phyloP scores from a whole-genome alignment of 2,888 invertebrate genomes.

The Autographa pulchrina region DNA sequence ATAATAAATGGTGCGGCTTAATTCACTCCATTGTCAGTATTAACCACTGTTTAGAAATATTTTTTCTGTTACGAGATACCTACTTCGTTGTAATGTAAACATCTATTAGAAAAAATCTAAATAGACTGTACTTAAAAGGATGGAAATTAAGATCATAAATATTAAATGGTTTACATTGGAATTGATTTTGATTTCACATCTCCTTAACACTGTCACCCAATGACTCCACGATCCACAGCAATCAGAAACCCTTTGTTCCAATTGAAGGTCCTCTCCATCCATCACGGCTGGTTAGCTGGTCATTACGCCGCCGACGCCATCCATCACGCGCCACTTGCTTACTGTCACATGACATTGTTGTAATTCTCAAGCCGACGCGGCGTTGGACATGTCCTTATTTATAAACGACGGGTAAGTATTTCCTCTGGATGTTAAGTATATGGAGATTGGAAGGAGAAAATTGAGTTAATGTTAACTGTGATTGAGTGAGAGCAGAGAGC shows the following conservation, averaged over 20 bases:
- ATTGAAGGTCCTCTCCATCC: slow-evolving; percentile 44
- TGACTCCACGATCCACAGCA: slow-evolving; percentile 34
- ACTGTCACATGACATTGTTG: slow-evolving; percentile 54
- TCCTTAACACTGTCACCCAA: not conserved
- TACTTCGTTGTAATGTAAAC: too few relatives aligned
- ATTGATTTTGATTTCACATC: not conserved
- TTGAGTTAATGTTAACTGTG: not conserved
- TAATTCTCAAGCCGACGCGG: slow-evolving; percentile 27
- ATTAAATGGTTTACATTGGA: not conserved
- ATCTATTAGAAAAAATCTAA: too few relatives aligned
- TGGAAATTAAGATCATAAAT: too few relatives aligned
- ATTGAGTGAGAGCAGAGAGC: not conserved
- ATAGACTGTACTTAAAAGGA: too few relatives aligned
- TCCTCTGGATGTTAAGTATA: slow-evolving; percentile 3
- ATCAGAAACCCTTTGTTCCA: slow-evolving; percentile 44
- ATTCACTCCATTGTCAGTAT: too few relatives aligned
- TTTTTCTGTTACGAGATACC: too few relatives aligned
- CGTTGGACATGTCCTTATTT: slow-evolving; percentile 54
- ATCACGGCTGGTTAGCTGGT: slow-evolving; percentile 57
- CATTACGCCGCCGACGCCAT: slow-evolving; percentile 48
- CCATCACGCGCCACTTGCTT: slow-evolving; percentile 61
- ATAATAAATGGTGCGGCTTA: too few relatives aligned
- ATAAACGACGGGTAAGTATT: slow-evolving; percentile 7
- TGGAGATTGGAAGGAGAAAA: not conserved
- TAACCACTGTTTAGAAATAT: too few relatives aligned